phyloP scores from a whole-genome alignment of 30 jellyfish, hydroid and myxozoan species.

The Chrysaora quinquecirrha region DNA sequence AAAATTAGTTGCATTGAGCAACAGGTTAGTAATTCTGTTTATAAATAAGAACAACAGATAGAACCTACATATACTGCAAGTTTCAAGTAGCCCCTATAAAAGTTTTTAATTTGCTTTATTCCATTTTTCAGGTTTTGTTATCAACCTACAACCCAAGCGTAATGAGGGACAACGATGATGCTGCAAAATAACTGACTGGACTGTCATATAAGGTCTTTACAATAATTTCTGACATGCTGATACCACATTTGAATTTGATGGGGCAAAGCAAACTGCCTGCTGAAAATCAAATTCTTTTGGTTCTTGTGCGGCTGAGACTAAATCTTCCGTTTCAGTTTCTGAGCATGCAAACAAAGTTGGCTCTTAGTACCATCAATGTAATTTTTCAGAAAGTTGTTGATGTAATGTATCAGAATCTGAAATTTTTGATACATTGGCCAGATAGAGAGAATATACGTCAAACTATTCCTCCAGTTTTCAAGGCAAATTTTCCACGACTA shows the following conservation, averaged over 20 bases:
- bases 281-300: conserved; percentile 11
- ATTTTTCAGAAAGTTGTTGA: too few species aligned
- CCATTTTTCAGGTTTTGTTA: not conserved
- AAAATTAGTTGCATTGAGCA: conserved; percentile 25
- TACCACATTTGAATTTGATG: not conserved
- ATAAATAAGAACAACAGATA: too few species aligned
- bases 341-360: too few species aligned
- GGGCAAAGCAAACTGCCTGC: not conserved
- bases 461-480: conserved; percentile 33
- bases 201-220: not conserved
- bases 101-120: too few species aligned
- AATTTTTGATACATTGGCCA: conserved; percentile 8
- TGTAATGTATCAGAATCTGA: conserved; percentile 37
- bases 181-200: conserved; percentile 19
- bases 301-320: conserved; percentile 19
- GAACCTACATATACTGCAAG: too few species aligned
- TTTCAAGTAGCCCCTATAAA: too few species aligned
- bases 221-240: not conserved
- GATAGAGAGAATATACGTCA: not conserved
- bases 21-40: too few species aligned
- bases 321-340: conserved; percentile 21
- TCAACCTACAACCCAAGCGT: conserved; percentile 16
- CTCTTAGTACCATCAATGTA: conserved; percentile 9
- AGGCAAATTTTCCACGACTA: conserved; percentile 41
- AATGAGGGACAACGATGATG: conserved; percentile 9